phyloP scores from a whole-genome alignment of 2,888 invertebrate species.

The Celastrina argiolus region DNA sequence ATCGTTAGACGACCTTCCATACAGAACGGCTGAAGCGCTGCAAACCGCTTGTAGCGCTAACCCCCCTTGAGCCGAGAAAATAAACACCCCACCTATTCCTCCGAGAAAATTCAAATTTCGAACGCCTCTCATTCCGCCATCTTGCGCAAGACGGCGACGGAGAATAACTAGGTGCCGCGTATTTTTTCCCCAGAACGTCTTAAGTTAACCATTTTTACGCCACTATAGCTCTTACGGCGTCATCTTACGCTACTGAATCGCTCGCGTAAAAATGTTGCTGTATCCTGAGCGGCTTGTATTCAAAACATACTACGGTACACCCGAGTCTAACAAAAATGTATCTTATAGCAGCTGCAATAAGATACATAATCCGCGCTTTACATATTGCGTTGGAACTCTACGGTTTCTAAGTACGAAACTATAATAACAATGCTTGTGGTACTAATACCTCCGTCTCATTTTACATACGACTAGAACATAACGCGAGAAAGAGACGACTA shows the following conservation, averaged over 20 bases:
- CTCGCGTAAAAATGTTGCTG: slow-evolving; percentile 72
- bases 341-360: rapidly evolving
- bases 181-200: slow-evolving; percentile 74
- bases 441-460: slow-evolving; percentile 53
- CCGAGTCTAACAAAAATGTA: slow-evolving; percentile 23
- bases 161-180: slow-evolving; percentile 66
- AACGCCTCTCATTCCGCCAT: slow-evolving; percentile 72
- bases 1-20: slow-evolving; percentile 43
- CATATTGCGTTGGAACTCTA: slow-evolving; percentile 37
- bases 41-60: slow-evolving; percentile 35
- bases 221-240: slow-evolving; percentile 72
- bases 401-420: slow-evolving; percentile 46
- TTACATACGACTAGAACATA: slow-evolving; percentile 37
- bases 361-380: slow-evolving; percentile 27
- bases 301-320: slow-evolving; percentile 36
- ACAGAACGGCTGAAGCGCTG: slow-evolving; percentile 40
- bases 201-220: slow-evolving; percentile 73
- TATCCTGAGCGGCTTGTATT: slow-evolving; percentile 46
- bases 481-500: slow-evolving; percentile 46
- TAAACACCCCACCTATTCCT: slow-evolving; percentile 69
- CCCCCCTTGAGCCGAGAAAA: slow-evolving; percentile 41
- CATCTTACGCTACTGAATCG: slow-evolving; percentile 71
- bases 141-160: slow-evolving; percentile 76
- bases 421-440: slow-evolving; percentile 67
- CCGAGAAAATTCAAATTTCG: slow-evolving; percentile 72